These are phyloP conservation scores for Monochamus alternatus DNA, from an alignment of 2,888 invertebrate species.

Conservation along the genomic window DNA sequence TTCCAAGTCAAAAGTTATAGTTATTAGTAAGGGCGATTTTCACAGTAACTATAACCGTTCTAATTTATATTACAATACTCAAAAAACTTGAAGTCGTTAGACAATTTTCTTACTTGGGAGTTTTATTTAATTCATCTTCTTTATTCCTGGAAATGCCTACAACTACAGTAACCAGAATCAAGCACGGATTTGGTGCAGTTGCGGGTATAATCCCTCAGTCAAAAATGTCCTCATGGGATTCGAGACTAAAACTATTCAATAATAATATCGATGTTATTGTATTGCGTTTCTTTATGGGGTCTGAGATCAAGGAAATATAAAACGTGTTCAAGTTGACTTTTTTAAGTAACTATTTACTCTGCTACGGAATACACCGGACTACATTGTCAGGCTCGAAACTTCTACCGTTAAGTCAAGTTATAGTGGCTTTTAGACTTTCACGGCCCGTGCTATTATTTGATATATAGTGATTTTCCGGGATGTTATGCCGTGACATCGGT, in stretches of 20 bases:
- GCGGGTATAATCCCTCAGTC: neutral
- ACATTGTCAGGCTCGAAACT: neutral
- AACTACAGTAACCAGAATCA: neutral
- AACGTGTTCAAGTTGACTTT: conserved; percentile 6
- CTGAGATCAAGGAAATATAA: neutral
- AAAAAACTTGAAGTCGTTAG: neutral
- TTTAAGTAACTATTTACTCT: neutral
- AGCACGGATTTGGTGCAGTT: neutral
- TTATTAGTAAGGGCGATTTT: neutral
- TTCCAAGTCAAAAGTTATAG: neutral
- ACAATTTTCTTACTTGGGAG: neutral
- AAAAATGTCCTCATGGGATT: neutral
- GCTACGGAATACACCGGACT: neutral
- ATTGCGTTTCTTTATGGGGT: neutral
- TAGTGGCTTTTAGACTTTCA: neutral
- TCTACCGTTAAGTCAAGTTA: neutral
- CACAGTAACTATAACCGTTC: too few relatives aligned
- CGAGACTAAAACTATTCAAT: neutral
- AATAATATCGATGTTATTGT: neutral
- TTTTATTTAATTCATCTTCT: neutral
- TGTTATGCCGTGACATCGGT: too few relatives aligned
- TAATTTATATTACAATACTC: neutral
- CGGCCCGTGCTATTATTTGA: too few relatives aligned
- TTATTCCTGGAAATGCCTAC: neutral
- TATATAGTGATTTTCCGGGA: too few relatives aligned